These are phyloP conservation scores for Nansenia antarctica DNA, from an alignment of 2,113 vertebrate species.

Conservation along the genomic window DNA sequence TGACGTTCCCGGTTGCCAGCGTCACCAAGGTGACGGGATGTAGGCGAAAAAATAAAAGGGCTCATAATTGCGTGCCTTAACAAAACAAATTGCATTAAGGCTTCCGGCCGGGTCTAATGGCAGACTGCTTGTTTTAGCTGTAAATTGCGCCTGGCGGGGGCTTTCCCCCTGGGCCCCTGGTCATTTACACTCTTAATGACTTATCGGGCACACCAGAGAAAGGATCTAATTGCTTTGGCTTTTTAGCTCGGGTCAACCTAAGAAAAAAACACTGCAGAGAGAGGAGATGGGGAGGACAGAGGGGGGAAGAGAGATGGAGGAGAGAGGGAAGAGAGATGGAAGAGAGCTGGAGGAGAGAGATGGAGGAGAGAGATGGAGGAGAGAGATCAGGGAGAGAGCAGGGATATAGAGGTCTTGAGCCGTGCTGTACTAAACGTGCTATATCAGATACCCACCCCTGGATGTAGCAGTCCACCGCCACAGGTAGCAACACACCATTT, in stretches of 20 bases:
- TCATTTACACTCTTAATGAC: conserved; percentile 64
- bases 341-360: too few species aligned
- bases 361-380: too few species aligned
- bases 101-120: conserved; percentile 32
- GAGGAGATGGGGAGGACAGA: conserved; percentile 8
- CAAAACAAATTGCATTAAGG: conserved; percentile 55
- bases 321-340: too few species aligned
- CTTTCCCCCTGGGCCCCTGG: conserved; percentile 40
- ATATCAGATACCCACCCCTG: too few species aligned
- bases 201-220: conserved; percentile 57
- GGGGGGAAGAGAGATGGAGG: neutral
- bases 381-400: too few species aligned
- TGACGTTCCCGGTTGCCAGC: conserved; percentile 26
- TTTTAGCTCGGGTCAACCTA: conserved; percentile 43
- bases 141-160: conserved; percentile 48
- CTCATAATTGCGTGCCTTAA: conserved; percentile 53
- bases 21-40: conserved; percentile 15
- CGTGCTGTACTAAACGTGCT: too few species aligned
- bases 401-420: too few species aligned
- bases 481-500: too few species aligned
- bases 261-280: too few species aligned
- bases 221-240: conserved; percentile 62
- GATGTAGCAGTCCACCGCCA: too few species aligned
- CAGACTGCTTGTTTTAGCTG: conserved; percentile 46
- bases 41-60: conserved; percentile 25